Evolutionary conservation across 92 coral and sea anemone genomes (phyloP), one percentile per base, ranked within the genome.

Genomic region (Siderastrea siderea): DNA sequence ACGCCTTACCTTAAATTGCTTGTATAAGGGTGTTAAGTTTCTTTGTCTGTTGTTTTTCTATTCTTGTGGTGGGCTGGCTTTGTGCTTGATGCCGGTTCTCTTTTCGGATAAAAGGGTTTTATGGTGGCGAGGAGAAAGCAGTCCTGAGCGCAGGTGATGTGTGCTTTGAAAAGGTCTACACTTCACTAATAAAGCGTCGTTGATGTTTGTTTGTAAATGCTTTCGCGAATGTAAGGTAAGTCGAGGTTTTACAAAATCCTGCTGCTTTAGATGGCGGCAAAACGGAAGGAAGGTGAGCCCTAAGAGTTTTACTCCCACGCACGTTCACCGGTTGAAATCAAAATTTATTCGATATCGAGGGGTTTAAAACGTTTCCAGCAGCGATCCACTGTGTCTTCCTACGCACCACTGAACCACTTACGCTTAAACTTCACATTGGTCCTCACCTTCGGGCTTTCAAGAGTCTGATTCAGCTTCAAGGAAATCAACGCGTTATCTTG

Each of bases 231-330:
- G 16, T 68, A 38, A 47, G 45, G 26, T 1, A 57, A 26, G 12
- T 13, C 65, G 2, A 43, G 19, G 78, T 45, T 57, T 55, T 47
- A 45, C 48, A 7, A 55, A 51, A 57, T 48, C 85, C 86, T 70
- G 66, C 78, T 55, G 86, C 38, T 82, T 57, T 46, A 46, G 74
- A 59, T 58, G 47, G 19, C 47, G 47, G 86, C 1, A 57, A 70
- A 82, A 47, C 64, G 86, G 86, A 70, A 70, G 72, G 71, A 15
- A 66, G 13, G 47, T 50, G 74, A 68, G 58, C 75, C 50, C 66
- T 26, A 17, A 58, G n/a, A 45, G 45, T 7, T 43, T 6, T 6
- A 10, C 68, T 82, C 78, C 77, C n/a, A 82, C 86, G n/a, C 44
- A 52, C 19, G 14, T 52, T 65, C 13, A 50, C 50, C 11, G 26